A percentile compares a stretch with the other conserved stretches of the same genome.
Conservation (phyloP, 2,797 vertebrate genomes). For the Sphenodon punctatus region DNA sequence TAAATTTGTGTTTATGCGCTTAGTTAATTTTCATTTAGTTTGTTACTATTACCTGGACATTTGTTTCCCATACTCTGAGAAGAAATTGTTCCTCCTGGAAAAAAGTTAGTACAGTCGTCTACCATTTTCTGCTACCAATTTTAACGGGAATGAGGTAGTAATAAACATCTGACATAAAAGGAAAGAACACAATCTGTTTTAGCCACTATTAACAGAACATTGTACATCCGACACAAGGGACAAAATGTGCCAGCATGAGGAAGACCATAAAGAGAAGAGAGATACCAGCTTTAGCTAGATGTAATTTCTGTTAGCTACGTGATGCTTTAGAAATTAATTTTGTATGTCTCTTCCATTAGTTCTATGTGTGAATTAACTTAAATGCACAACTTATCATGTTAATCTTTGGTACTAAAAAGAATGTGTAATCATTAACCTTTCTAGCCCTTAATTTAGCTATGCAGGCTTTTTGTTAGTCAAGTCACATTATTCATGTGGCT, state of each 20-base stretch:
- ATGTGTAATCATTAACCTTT: conserved; percentile 56
- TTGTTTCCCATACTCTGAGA: no score
- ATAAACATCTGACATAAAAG: no score
- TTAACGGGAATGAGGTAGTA: no score
- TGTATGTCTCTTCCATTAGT: conserved; percentile 55
- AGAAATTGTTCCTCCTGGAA: no score
- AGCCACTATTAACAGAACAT: neutral
- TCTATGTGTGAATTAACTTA: conserved; percentile 50
- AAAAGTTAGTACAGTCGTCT: no score
- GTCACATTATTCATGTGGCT: conserved; percentile 21
- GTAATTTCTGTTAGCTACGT: conserved; percentile 27
- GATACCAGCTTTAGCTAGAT: neutral
- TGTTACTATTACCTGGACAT: no score
- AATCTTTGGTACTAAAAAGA: conserved; percentile 54
- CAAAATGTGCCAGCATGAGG: neutral
- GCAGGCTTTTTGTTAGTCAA: conserved; percentile 35
- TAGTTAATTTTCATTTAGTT: no score
- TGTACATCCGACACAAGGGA: neutral
- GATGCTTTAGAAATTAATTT: conserved; percentile 50
- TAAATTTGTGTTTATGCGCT: no score
- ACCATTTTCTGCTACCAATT: no score
- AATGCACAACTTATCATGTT: conserved; percentile 58
- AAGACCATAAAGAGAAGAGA: neutral
- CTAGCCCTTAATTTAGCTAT: conserved; percentile 34
- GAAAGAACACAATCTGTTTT: neutral